Evolutionary conservation across 2,888 invertebrate species (phyloP).

Genomic region (Clepsis dumicolana): DNA sequence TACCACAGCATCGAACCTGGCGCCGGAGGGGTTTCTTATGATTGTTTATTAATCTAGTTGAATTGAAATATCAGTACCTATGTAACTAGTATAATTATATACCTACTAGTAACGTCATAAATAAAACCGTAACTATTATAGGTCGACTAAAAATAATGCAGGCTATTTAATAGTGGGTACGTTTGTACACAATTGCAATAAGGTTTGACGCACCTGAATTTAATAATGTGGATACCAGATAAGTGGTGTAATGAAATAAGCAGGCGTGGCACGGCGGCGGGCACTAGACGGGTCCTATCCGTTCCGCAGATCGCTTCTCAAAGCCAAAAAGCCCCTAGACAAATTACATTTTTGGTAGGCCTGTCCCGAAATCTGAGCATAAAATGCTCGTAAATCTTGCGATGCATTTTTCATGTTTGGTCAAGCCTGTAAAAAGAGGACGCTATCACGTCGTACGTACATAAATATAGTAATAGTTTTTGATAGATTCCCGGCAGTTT

Average conservation of each 20-base stretch:
- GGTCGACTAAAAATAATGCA: background rate
- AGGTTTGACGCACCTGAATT: slow-evolving; percentile 16
- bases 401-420: slow-evolving; percentile 73
- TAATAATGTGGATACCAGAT: slow-evolving; percentile 19
- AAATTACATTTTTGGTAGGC: slow-evolving; percentile 69
- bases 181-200: background rate
- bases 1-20: too few species aligned
- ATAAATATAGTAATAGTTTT: slow-evolving; percentile 42
- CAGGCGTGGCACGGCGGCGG: slow-evolving; percentile 11
- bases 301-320: slow-evolving; percentile 54
- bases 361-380: slow-evolving; percentile 63
- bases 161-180: background rate
- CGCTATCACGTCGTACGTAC: slow-evolving; percentile 29
- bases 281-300: slow-evolving; percentile 47
- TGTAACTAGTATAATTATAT: too few species aligned
- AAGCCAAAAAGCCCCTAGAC: slow-evolving; percentile 57
- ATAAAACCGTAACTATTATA: too few species aligned
- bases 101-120: too few species aligned
- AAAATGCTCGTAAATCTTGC: slow-evolving; percentile 67
- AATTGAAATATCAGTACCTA: too few species aligned
- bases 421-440: slow-evolving; percentile 66
- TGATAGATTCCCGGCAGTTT: slow-evolving; percentile 34
- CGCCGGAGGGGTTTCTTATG: too few species aligned
- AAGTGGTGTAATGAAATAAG: slow-evolving; percentile 29
- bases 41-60: too few species aligned